Base-by-base conservation (phyloP, 2,113 vertebrate species). In the Lepidothrix coronata region DNA sequence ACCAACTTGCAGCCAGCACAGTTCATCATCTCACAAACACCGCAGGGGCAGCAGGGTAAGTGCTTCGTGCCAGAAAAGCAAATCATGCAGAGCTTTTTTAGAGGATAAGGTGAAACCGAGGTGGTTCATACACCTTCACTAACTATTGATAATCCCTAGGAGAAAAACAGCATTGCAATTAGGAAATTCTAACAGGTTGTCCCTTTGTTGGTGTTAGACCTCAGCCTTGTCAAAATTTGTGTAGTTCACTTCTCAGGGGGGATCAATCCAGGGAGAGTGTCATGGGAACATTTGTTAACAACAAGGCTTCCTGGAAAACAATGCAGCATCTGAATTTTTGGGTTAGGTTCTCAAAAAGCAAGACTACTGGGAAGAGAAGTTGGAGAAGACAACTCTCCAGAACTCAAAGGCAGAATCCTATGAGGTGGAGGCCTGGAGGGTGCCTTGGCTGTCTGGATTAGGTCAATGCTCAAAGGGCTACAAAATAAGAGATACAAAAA, bases 1-100 rank as follows among this genome's bases (percentile, higher is more conserved):
- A 98, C 99, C 90, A 99, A 97, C 97, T 97, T 99, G 98, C 99
- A 99, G 94, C 98, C 99, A 74, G 97, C 99, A 89, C 99, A 99
- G 98, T 99, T 99, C 94, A 99, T 99, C 98, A 99, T 99, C 99
- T 99, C 99, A 94, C 99, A 99, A 98, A 98, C 99, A 72, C 98
- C 99, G 85, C 99, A 99, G 98, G 98, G 98, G 97, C 99, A 99
- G 97, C 99, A 99, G 98, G 98, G 99, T 99, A 93, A 98, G 98
- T 90, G 17, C 68, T 52, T 51, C 68, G 78, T 95, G 88, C 88
- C 55, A 25, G 49, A 52, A 77, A 81, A 80, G 10, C 48, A 83
- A 80, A 46, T 49, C 14, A 19, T 30, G 15, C 24, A 4, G 9
- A 76, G 39, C 5, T 9, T 41, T 23, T 75, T 62, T 67, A 57